phyloP scores from a whole-genome alignment of 2,113 vertebrate species.

The Muntiacus reevesi region DNA sequence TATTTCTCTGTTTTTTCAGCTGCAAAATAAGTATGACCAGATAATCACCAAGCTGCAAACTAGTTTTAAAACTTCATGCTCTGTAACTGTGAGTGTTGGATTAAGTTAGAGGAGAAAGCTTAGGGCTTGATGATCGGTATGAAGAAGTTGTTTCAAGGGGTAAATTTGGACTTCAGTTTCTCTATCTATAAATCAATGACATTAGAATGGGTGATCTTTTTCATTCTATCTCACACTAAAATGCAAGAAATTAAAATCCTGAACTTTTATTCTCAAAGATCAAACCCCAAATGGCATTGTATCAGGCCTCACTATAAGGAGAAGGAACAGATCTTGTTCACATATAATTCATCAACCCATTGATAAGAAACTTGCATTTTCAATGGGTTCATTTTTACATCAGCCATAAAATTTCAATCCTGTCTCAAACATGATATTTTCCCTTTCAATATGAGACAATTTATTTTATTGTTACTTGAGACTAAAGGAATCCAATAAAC shows the following conservation, averaged over 20 bases:
- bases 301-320: not conserved
- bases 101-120: not conserved
- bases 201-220: not conserved
- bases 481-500: conserved; percentile 69
- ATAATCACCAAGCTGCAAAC: not conserved
- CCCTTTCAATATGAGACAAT: conserved; percentile 62
- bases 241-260: not conserved
- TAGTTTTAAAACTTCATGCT: not conserved
- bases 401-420: conserved; percentile 59
- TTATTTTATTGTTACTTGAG: conserved; percentile 73
- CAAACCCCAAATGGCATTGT: not conserved
- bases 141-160: not conserved
- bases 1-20: not conserved
- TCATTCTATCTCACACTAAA: not conserved
- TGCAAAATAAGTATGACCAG: not conserved
- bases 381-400: conserved; percentile 55
- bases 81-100: not conserved
- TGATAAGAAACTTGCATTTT: conserved; percentile 59
- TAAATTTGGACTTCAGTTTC: not conserved
- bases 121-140: not conserved
- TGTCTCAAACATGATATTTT: conserved; percentile 64
- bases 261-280: not conserved
- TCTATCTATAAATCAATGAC: not conserved
- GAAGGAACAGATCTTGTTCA: not conserved
- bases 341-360: not conserved